phyloP scores from a whole-genome alignment of 1,140 invertebrate genomes.

The Choristoneura fumiferana region DNA sequence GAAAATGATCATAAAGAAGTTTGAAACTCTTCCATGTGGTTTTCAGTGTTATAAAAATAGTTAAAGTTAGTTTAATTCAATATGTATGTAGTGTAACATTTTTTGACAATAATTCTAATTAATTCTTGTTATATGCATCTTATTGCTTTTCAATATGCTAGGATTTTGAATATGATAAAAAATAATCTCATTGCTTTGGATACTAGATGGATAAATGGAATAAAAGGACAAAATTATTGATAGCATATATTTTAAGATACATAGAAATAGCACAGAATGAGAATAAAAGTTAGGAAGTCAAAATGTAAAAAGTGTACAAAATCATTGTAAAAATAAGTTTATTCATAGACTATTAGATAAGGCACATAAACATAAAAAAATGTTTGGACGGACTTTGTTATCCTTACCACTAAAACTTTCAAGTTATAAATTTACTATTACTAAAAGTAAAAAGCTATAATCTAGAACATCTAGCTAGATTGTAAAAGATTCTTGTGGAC shows the following conservation, averaged over 20 bases:
- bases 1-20: slow-evolving; percentile 49
- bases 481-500: too few species aligned
- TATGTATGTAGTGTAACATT: slow-evolving; percentile 15
- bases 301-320: slow-evolving; percentile 1
- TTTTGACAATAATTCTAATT: too few species aligned
- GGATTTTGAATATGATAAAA: too few species aligned
- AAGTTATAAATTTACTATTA: background rate
- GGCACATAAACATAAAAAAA: slow-evolving; percentile 4
- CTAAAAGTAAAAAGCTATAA: background rate
- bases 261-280: slow-evolving; percentile 10
- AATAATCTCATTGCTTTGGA: too few species aligned
- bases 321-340: background rate
- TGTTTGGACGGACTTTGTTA: slow-evolving; percentile 26
- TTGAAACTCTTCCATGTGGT: slow-evolving; percentile 49
- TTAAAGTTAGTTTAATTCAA: too few species aligned
- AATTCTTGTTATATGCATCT: too few species aligned
- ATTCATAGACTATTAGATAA: background rate
- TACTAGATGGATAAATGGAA: too few species aligned
- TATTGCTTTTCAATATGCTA: too few species aligned
- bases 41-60: slow-evolving; percentile 59
- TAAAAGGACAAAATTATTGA: too few species aligned
- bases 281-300: too few species aligned
- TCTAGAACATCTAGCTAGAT: too few species aligned
- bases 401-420: too few species aligned
- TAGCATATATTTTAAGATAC: slow-evolving; percentile 25